Percentiles rank a stretch among this genome's conserved stretches.
phyloP scores from a whole-genome alignment of 2,797 vertebrate species.

The Argya squamiceps region DNA sequence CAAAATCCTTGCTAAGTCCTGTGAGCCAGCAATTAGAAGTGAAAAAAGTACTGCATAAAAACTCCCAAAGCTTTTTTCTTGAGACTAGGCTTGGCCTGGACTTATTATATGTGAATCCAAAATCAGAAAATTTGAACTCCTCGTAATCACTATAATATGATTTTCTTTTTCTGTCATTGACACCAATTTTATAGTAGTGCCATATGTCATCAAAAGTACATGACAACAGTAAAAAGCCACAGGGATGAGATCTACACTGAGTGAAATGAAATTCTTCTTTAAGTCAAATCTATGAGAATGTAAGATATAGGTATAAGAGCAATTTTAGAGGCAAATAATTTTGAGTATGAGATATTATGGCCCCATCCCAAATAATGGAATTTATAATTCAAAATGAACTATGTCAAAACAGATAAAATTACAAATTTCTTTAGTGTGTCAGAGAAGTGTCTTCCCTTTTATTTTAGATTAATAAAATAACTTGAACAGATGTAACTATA shows the following conservation, averaged over 20 bases:
- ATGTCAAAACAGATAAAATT: neutral
- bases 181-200: neutral
- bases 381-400: neutral
- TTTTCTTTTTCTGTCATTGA: neutral
- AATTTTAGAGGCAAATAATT: neutral
- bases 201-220: neutral
- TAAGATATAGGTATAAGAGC: neutral
- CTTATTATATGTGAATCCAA: neutral
- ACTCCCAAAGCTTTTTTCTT: neutral
- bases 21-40: neutral
- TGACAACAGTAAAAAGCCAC: neutral
- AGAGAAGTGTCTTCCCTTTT: neutral
- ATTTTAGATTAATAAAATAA: neutral
- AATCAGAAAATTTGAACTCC: neutral
- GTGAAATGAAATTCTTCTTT: neutral
- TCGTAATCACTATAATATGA: neutral
- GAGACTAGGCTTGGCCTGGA: neutral
- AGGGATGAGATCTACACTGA: neutral
- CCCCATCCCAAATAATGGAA: neutral
- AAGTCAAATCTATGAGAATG: neutral
- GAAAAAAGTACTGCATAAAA: neutral
- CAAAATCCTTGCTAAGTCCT: neutral
- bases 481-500: neutral
- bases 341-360: neutral
- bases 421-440: neutral